Percentiles rank a stretch among this genome's conserved stretches.
phyloP scores from a whole-genome alignment of 2,113 vertebrate genomes.

The Oophaga pumilio region DNA sequence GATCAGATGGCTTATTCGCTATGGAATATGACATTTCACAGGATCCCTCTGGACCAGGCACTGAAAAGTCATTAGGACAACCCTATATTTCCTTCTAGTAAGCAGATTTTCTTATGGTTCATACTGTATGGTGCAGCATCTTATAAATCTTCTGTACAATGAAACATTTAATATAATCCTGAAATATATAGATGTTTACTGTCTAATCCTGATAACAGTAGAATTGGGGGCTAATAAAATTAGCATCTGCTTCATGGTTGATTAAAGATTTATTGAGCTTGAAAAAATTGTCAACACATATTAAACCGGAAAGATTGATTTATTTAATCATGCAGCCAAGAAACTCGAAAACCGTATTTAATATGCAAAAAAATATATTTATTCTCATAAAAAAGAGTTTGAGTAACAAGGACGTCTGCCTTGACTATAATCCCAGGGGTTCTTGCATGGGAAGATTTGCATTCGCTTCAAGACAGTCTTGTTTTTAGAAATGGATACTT shows the following conservation, averaged over 20 bases:
- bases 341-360: background rate
- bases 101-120: too few relatives aligned
- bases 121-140: too few relatives aligned
- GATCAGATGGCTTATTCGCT: too few relatives aligned
- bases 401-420: background rate
- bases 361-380: background rate
- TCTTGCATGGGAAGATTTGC: background rate
- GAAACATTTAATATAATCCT: background rate
- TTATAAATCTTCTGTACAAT: too few relatives aligned
- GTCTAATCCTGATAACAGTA: background rate
- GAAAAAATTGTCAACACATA: constrained; percentile 25
- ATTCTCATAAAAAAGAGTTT: background rate
- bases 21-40: too few relatives aligned
- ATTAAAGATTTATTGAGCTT: constrained; percentile 30
- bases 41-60: too few relatives aligned
- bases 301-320: constrained; percentile 34
- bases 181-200: background rate
- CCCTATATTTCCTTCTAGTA: too few relatives aligned
- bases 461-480: background rate
- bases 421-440: background rate
- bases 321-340: background rate
- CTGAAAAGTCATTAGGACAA: too few relatives aligned
- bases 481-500: background rate
- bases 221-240: constrained; percentile 5
- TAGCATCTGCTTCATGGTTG: constrained; percentile 26